phyloP scores from a whole-genome alignment of 2,888 invertebrate genomes.

The Drosophila rubida region DNA sequence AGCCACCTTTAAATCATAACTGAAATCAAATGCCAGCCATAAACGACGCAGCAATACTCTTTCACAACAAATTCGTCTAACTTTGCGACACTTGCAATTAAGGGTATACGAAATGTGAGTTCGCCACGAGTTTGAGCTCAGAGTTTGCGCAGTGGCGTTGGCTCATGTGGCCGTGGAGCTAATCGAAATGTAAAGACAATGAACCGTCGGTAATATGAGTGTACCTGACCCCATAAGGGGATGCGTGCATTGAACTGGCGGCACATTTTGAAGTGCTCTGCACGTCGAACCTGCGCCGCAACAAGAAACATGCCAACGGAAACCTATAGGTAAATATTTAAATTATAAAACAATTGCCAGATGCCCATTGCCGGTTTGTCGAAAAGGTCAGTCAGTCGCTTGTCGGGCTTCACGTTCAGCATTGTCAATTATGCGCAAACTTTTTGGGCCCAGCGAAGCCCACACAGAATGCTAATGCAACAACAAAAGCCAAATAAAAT shows the following conservation, averaged over 20 bases:
- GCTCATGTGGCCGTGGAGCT: constrained; percentile 28
- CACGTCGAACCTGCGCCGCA: constrained; percentile 33
- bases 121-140: not conserved
- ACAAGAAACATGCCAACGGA: not conserved
- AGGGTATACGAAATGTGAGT: not conserved
- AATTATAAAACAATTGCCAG: constrained; percentile 64
- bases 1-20: constrained; percentile 5
- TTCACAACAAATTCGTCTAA: too few species aligned
- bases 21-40: not conserved
- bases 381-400: constrained; percentile 47
- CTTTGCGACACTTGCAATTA: too few species aligned
- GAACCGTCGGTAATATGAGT: constrained; percentile 41
- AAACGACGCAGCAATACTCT: constrained; percentile 3
- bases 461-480: constrained; percentile 24
- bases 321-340: constrained; percentile 48
- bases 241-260: constrained; percentile 53
- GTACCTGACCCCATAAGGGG: constrained; percentile 46
- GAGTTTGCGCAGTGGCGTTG: constrained; percentile 49
- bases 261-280: constrained; percentile 32
- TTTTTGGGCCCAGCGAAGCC: constrained; percentile 26
- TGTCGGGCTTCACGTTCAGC: constrained; percentile 47
- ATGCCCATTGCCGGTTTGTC: constrained; percentile 32
- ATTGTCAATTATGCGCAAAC: constrained; percentile 55
- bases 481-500: not conserved
- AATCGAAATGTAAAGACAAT: constrained; percentile 59